Conservation (phyloP, 1,140 invertebrate species). For the Ganaspis sp. region DNA sequence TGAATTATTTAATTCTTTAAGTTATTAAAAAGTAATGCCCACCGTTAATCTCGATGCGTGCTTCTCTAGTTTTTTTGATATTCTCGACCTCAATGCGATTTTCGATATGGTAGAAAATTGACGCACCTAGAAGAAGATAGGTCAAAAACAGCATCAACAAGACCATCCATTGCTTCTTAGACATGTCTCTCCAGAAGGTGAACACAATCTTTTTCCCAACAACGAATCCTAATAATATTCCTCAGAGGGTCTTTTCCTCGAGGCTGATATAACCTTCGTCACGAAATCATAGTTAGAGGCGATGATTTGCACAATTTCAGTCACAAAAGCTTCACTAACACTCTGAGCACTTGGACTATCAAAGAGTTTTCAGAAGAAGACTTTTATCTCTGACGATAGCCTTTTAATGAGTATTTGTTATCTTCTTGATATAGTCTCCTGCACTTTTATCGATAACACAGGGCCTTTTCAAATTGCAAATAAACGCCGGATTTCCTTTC, state of each 20-base stretch:
- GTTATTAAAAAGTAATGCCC: conserved; percentile 64
- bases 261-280: conserved; percentile 56
- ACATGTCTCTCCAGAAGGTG: conserved; percentile 77
- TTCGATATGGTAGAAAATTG: conserved; percentile 87
- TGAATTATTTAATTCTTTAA: no score
- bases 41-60: conserved; percentile 84
- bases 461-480: not conserved
- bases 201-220: conserved; percentile 6
- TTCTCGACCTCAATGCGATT: conserved; percentile 80
- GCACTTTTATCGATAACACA: not conserved
- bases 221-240: conserved; percentile 47
- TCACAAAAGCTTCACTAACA: conserved; percentile 46
- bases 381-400: conserved; percentile 48
- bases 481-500: not conserved
- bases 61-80: conserved; percentile 76
- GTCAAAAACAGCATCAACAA: conserved; percentile 85
- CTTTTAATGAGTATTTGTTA: conserved; percentile 56
- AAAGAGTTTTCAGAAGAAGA: conserved; percentile 43
- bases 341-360: conserved; percentile 32
- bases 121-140: conserved; percentile 86
- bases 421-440: conserved; percentile 46
- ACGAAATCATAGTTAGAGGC: conserved; percentile 57
- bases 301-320: conserved; percentile 29
- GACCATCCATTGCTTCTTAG: conserved; percentile 87
- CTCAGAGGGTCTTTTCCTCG: conserved; percentile 37